phyloP scores from a whole-genome alignment of 1,140 invertebrate species.

The Macrostomum lignano region DNA sequence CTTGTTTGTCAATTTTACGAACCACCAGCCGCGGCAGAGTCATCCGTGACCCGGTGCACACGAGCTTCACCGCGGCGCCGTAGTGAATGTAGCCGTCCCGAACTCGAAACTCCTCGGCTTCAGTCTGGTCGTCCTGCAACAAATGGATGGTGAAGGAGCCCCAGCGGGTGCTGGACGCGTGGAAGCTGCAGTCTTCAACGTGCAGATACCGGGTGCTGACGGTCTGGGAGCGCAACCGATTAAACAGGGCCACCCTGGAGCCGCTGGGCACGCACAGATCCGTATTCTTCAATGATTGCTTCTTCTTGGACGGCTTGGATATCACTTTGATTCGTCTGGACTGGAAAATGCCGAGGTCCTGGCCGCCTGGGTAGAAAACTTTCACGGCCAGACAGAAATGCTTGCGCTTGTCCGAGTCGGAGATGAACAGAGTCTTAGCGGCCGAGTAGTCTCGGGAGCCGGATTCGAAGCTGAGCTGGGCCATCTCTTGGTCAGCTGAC shows the following conservation, averaged over 20 bases:
- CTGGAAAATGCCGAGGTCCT: conserved; percentile 90
- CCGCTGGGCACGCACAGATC: conserved; percentile 96
- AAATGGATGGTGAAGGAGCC: conserved; percentile 95
- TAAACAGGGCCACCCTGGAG: conserved; percentile 95
- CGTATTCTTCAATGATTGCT: conserved; percentile 92
- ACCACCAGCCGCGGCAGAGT: conserved; percentile 69
- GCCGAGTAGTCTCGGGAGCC: conserved; percentile 83
- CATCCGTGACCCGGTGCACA: conserved; percentile 96
- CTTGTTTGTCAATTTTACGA: conserved; percentile 85
- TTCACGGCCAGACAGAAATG: conserved; percentile 96
- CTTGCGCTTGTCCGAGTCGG: conserved; percentile 92
- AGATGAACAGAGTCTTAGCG: conserved; percentile 93
- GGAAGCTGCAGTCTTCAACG: conserved; percentile 96
- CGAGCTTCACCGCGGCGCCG: conserved; percentile 81
- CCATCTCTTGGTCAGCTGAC: conserved; percentile 65
- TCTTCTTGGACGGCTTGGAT: conserved; percentile 97
- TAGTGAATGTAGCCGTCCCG: conserved; percentile 95
- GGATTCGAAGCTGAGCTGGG: conserved; percentile 70
- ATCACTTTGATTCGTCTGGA: conserved; percentile 98
- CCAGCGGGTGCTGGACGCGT: conserved; percentile 95
- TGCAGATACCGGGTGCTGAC: conserved; percentile 92
- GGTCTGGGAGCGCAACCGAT: conserved; percentile 81
- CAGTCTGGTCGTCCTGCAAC: conserved; percentile 78
- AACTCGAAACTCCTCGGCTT: conserved; percentile 83
- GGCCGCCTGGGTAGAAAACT: conserved; percentile 91